Evolutionary conservation across 1,140 invertebrate genomes (phyloP).

Genomic region (Drosophila erecta): DNA sequence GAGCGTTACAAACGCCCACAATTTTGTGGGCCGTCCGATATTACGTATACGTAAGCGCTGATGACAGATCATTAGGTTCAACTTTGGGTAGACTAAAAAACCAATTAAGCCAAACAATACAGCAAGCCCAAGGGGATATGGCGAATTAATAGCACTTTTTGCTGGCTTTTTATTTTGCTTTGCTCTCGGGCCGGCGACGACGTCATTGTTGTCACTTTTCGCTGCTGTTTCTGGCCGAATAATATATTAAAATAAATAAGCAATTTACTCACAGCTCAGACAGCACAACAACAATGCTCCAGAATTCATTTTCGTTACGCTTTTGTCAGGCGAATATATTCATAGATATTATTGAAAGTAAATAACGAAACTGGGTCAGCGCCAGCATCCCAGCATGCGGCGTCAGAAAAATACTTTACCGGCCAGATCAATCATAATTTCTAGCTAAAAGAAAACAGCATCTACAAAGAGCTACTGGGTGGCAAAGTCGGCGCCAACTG

Average conservation of each 20-base stretch:
- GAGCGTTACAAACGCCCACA: slow-evolving; percentile 46
- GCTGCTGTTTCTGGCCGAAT: not conserved
- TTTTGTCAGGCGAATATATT: slow-evolving; percentile 55
- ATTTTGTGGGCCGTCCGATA: slow-evolving; percentile 20
- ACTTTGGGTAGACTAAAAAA: slow-evolving; percentile 33
- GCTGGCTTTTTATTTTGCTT: slow-evolving; percentile 8
- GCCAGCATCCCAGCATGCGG: slow-evolving; percentile 16
- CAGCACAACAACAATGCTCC: slow-evolving; percentile 24
- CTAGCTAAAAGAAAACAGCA: not conserved
- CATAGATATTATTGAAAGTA: slow-evolving; percentile 75
- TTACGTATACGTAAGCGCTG: slow-evolving; percentile 59
- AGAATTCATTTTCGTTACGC: slow-evolving; percentile 52
- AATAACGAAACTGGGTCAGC: slow-evolving; percentile 72
- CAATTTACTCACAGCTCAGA: slow-evolving; percentile 32
- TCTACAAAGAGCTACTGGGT: slow-evolving; percentile 13
- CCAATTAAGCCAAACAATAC: slow-evolving; percentile 68
- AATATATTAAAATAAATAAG: slow-evolving; percentile 45
- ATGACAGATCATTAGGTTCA: slow-evolving; percentile 51
- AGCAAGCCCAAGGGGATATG: slow-evolving; percentile 27
- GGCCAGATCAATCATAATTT: slow-evolving; percentile 66
- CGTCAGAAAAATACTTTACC: slow-evolving; percentile 17
- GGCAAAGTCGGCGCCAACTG: slow-evolving; percentile 31
- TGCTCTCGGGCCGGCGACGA: slow-evolving; percentile 22
- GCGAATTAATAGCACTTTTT: slow-evolving; percentile 65
- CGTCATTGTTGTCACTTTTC: slow-evolving; percentile 63